These are phyloP conservation scores for Etheostoma nigrum DNA, from an alignment of 2,797 vertebrate genomes.

Conservation along the genomic window DNA sequence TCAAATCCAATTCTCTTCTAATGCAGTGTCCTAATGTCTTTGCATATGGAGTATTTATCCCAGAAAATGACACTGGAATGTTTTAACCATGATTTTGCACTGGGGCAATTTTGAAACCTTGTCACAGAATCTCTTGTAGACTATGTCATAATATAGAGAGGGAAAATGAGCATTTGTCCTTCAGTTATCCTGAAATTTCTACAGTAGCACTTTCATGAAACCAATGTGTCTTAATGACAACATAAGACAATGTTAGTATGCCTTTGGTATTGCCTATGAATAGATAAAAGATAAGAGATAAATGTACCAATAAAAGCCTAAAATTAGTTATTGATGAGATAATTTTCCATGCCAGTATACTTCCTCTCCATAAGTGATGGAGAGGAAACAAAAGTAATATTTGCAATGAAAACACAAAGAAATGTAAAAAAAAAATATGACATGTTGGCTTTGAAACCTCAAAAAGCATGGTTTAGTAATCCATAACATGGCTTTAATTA, in stretches of 20 bases:
- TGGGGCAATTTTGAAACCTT: constrained; percentile 7
- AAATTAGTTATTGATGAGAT: not conserved
- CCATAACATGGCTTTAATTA: not conserved
- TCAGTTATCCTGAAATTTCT: constrained; percentile 18
- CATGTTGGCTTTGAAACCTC: not conserved
- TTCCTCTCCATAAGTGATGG: not conserved
- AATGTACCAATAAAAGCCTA: not conserved
- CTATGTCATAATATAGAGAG: not conserved
- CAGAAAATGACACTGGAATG: constrained; percentile 16
- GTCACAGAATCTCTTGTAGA: constrained; percentile 1
- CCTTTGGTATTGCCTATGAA: not conserved
- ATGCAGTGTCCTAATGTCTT: constrained; percentile 47
- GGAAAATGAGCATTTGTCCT: constrained; percentile 11
- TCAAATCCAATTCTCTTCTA: constrained; percentile 7
- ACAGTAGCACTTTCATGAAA: not conserved
- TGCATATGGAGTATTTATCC: constrained; percentile 10
- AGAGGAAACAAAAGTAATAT: not conserved
- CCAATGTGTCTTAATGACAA: not conserved
- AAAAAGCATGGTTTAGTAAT: not conserved
- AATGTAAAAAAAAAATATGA: not conserved
- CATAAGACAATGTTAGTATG: not conserved
- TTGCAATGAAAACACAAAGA: not conserved
- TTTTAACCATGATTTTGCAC: constrained; percentile 20
- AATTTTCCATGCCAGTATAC: not conserved
- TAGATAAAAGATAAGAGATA: not conserved